A percentile compares a stretch with the other conserved stretches of the same genome.
These are phyloP conservation scores for Xenopus borealis DNA, from an alignment of 2,113 vertebrate genomes.

Conservation along the genomic window DNA sequence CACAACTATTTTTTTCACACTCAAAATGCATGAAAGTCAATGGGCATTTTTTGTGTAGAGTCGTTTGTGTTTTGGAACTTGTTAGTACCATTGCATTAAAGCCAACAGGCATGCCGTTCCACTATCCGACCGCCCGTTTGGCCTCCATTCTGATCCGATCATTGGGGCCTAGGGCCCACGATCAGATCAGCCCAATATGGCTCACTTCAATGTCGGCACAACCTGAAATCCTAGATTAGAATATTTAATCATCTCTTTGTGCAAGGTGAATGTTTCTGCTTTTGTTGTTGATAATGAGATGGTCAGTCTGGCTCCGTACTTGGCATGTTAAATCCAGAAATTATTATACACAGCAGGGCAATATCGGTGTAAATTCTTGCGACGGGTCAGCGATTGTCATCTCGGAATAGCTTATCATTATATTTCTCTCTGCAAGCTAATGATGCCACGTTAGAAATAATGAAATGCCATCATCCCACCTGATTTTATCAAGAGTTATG, in stretches of 20 bases:
- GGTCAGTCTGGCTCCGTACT: conserved; percentile 15
- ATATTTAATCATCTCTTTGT: conserved; percentile 22
- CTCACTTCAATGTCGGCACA: no score
- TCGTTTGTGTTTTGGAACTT: no score
- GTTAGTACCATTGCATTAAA: no score
- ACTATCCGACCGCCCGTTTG: no score
- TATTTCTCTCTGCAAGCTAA: conserved; percentile 24
- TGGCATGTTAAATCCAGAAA: neutral
- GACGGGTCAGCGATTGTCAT: conserved; percentile 33
- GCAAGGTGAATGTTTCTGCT: neutral
- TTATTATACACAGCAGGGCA: conserved; percentile 28
- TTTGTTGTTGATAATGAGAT: conserved; percentile 24
- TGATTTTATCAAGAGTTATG: conserved; percentile 35
- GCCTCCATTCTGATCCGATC: no score
- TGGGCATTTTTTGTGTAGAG: no score
- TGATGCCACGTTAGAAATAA: conserved; percentile 22
- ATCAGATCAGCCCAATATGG: no score
- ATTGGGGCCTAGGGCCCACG: no score
- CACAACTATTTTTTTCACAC: no score
- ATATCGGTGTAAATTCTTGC: conserved; percentile 29
- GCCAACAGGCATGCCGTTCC: no score
- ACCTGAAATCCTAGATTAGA: neutral
- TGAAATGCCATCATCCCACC: conserved; percentile 28
- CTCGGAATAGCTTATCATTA: conserved; percentile 13
- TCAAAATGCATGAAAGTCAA: no score